Conservation (phyloP, 1,140 invertebrate genomes). For the Camponotus vicinus region DNA sequence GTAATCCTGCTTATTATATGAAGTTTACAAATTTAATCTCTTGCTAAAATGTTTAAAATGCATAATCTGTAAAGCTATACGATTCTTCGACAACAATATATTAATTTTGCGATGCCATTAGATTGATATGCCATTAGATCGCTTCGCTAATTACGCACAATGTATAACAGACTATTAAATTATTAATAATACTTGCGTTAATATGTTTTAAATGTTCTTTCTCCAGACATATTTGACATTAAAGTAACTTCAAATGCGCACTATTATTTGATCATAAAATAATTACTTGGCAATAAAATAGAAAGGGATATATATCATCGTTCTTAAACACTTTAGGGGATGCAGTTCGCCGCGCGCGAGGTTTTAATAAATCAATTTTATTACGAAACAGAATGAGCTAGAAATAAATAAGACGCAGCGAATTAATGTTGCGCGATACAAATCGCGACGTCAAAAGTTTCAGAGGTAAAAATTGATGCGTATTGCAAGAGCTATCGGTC, state of each 20-base stretch:
- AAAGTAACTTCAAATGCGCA: neutral
- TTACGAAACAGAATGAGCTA: slow-evolving; percentile 14
- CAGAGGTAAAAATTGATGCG: slow-evolving; percentile 4
- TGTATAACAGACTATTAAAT: neutral
- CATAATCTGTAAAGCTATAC: neutral
- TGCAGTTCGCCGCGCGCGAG: neutral
- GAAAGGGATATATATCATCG: no score
- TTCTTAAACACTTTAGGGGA: neutral
- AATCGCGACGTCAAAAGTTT: neutral
- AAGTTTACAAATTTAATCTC: neutral
- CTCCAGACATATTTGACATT: neutral
- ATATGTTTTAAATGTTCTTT: neutral
- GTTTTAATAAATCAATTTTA: slow-evolving; percentile 37
- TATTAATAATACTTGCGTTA: neutral
- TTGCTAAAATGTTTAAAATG: neutral
- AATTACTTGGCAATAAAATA: neutral
- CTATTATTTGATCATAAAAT: neutral
- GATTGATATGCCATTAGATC: no score
- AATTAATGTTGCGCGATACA: slow-evolving; percentile 45
- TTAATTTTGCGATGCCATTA: neutral
- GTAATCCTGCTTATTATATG: neutral
- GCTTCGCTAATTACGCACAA: no score
- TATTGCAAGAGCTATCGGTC: slow-evolving; percentile 28
- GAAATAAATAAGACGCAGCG: slow-evolving; percentile 2
- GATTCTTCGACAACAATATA: neutral